phyloP scores from a whole-genome alignment of 2,888 invertebrate species.

The Taenaris catops region DNA sequence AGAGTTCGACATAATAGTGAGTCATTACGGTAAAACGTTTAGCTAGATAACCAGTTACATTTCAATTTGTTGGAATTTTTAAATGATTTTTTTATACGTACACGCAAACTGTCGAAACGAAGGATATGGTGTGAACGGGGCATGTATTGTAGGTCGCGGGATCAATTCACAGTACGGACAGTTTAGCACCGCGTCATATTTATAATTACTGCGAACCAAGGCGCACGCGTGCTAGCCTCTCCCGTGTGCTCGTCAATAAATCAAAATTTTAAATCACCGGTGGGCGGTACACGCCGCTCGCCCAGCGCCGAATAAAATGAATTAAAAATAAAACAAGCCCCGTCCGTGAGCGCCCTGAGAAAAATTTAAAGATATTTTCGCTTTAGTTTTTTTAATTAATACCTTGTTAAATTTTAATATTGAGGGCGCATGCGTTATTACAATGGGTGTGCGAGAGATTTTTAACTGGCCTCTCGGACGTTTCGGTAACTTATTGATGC shows the following conservation, averaged over 20 bases:
- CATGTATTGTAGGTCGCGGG: slow-evolving; percentile 51
- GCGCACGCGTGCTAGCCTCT: slow-evolving; percentile 46
- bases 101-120: slow-evolving; percentile 7
- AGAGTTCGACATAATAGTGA: too few species aligned
- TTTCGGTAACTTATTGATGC: slow-evolving; percentile 72
- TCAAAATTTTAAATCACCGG: slow-evolving; percentile 80
- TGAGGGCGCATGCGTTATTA: slow-evolving; percentile 76
- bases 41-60: too few species aligned
- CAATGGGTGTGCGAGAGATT: slow-evolving; percentile 76
- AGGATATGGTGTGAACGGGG: slow-evolving; percentile 24
- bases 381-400: slow-evolving; percentile 80
- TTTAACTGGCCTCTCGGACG: slow-evolving; percentile 46
- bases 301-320: slow-evolving; percentile 76
- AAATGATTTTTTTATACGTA: too few species aligned
- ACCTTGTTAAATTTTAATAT: slow-evolving; percentile 81
- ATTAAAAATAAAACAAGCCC: slow-evolving; percentile 76
- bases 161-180: slow-evolving; percentile 69
- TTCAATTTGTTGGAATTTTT: too few species aligned
- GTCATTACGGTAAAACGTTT: too few species aligned
- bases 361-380: slow-evolving; percentile 75
- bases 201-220: slow-evolving; percentile 66
- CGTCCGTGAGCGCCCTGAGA: slow-evolving; percentile 71
- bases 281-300: slow-evolving; percentile 68
- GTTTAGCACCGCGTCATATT: slow-evolving; percentile 79
- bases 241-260: slow-evolving; percentile 66